Evolutionary conservation across 35 echinoderm and acorn worm genomes (phyloP).

Genomic region (Eucidaris tribuloides): DNA sequence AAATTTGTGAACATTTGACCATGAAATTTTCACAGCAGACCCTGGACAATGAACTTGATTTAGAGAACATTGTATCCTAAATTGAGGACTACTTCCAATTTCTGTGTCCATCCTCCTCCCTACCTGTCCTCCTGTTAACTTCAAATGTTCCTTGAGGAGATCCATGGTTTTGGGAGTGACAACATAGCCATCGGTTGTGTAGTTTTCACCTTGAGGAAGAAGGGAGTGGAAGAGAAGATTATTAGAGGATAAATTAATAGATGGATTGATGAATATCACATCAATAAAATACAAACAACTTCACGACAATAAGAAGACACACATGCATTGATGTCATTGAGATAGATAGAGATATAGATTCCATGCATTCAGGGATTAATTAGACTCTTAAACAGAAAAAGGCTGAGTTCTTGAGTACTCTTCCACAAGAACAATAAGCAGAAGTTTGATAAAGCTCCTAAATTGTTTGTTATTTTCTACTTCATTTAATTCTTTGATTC

Average conservation of each 20-base stretch:
- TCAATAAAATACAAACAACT: neutral
- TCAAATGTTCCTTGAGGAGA: constrained; percentile 79
- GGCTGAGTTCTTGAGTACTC: no score
- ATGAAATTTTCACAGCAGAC: neutral
- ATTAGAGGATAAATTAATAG: neutral
- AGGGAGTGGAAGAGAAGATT: neutral
- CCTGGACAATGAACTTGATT: neutral
- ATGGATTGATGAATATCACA: neutral
- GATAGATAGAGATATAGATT: no score
- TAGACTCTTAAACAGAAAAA: no score
- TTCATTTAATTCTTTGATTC: no score
- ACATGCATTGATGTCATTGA: neutral
- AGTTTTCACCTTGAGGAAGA: constrained; percentile 80
- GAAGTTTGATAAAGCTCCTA: no score
- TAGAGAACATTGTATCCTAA: neutral
- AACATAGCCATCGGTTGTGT: constrained; percentile 89
- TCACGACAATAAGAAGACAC: neutral
- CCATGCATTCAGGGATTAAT: no score
- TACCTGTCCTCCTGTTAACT: constrained; percentile 85
- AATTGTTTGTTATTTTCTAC: no score
- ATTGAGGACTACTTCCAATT: neutral
- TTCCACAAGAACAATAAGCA: no score
- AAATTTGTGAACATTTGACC: neutral
- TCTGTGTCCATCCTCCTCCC: neutral
- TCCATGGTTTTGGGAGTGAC: constrained; percentile 92